Conservation (phyloP, 2,113 vertebrate species). For the Halichoerus grypus region DNA sequence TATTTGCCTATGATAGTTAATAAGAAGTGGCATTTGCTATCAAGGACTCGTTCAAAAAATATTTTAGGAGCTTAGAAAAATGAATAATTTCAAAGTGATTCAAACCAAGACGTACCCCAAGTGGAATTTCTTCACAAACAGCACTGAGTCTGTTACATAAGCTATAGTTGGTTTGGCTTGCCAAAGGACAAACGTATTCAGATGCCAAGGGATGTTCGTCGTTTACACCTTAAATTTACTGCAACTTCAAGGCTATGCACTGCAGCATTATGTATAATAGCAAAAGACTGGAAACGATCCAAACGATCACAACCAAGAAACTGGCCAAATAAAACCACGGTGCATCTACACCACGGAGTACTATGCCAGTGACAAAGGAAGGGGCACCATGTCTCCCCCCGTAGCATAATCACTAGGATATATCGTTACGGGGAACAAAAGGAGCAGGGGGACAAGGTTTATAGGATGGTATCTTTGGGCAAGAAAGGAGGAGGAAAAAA, state of each 20-base stretch:
- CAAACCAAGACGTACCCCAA: slow-evolving; percentile 2
- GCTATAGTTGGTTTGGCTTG: neutral
- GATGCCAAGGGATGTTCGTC: neutral
- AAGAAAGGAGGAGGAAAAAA: neutral
- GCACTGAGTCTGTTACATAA: neutral
- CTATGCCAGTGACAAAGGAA: neutral
- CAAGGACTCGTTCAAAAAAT: neutral
- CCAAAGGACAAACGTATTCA: slow-evolving; percentile 3
- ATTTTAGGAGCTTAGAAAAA: slow-evolving; percentile 35
- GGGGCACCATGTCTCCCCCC: neutral
- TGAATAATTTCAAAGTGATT: slow-evolving; percentile 17
- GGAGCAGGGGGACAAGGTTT: neutral
- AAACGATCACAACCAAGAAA: neutral
- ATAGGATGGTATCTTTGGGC: neutral
- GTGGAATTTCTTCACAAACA: slow-evolving; percentile 18
- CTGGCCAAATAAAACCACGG: neutral
- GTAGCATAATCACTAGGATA: neutral
- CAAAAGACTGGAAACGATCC: neutral
- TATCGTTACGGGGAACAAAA: neutral
- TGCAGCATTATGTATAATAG: neutral
- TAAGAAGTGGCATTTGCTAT: slow-evolving; percentile 24
- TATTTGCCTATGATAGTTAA: neutral
- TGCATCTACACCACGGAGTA: neutral
- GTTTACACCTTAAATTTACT: slow-evolving; percentile 25
- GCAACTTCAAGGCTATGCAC: neutral